These are phyloP conservation scores for Hypena proboscidalis DNA, from an alignment of 2,888 invertebrate genomes.

Conservation along the genomic window DNA sequence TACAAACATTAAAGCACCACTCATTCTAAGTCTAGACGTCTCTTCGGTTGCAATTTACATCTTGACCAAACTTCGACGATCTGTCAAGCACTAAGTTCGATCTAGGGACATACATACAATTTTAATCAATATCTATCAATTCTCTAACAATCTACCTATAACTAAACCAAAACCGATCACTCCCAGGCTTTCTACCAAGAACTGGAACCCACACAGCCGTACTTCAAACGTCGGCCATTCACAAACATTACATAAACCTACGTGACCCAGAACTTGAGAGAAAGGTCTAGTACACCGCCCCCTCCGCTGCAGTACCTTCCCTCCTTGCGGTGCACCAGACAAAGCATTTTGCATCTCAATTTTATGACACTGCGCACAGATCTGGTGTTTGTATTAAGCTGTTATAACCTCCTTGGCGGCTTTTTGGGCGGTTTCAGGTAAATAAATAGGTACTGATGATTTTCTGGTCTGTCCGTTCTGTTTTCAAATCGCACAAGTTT, in stretches of 20 bases:
- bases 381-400: conserved; percentile 39
- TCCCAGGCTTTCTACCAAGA: conserved; percentile 13
- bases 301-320: conserved; percentile 19
- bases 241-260: conserved; percentile 62
- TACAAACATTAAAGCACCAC: too few relatives aligned
- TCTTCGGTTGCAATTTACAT: too few relatives aligned
- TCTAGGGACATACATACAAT: too few relatives aligned
- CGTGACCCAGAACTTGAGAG: conserved; percentile 82
- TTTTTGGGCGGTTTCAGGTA: too few relatives aligned
- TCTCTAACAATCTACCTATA: too few relatives aligned
- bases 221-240: conserved; percentile 29
- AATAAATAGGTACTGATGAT: too few relatives aligned
- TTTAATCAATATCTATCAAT: too few relatives aligned
- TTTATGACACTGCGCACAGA: conserved; percentile 53
- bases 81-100: too few relatives aligned
- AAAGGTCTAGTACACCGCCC: conserved; percentile 68
- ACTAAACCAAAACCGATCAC: neutral
- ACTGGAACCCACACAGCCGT: conserved; percentile 9
- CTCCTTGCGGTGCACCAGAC: conserved; percentile 32
- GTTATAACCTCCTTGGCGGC: conserved; percentile 24
- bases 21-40: too few relatives aligned
- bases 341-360: conserved; percentile 58
- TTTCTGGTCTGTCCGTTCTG: too few relatives aligned
- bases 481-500: too few relatives aligned
- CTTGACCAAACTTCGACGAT: too few relatives aligned